Evolutionary conservation across 2,888 invertebrate genomes (phyloP).

Genomic region (Tiliacea citrago): DNA sequence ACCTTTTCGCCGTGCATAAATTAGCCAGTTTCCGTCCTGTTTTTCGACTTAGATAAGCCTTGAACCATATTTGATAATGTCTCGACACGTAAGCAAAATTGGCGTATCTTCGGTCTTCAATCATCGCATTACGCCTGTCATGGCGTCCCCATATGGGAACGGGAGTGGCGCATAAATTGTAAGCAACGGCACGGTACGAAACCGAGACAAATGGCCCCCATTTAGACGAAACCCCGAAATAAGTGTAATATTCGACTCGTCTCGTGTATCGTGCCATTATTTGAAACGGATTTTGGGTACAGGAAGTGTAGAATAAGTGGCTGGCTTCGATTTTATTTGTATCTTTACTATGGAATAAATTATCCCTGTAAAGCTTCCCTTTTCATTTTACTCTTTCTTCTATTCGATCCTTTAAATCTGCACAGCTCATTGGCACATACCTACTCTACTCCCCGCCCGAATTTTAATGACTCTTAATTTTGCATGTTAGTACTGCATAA

Average conservation of each 20-base stretch:
- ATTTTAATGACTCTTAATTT: slow-evolving; percentile 39
- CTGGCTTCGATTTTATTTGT: slow-evolving; percentile 26
- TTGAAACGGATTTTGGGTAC: slow-evolving; percentile 47
- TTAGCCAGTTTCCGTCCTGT: slow-evolving; percentile 34
- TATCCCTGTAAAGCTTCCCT: slow-evolving; percentile 8
- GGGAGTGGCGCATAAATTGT: slow-evolving; percentile 58
- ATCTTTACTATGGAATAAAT: slow-evolving; percentile 21
- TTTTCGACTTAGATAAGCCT: slow-evolving; percentile 38
- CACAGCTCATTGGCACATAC: background rate
- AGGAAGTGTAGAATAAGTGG: slow-evolving; percentile 22
- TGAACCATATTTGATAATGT: slow-evolving; percentile 47
- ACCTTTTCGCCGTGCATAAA: slow-evolving; percentile 48
- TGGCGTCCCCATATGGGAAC: slow-evolving; percentile 50
- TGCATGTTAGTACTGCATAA: slow-evolving; percentile 31
- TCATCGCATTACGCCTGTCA: slow-evolving; percentile 63
- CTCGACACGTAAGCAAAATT: slow-evolving; percentile 43
- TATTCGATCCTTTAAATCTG: slow-evolving; percentile 12
- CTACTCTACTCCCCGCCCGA: background rate
- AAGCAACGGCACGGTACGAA: slow-evolving; percentile 42
- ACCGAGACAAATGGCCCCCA: slow-evolving; percentile 62
- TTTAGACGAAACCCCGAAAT: slow-evolving; percentile 59
- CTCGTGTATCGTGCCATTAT: slow-evolving; percentile 39
- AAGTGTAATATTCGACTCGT: slow-evolving; percentile 54
- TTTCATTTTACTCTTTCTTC: slow-evolving; percentile 25
- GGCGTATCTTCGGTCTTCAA: slow-evolving; percentile 58